phyloP scores from a whole-genome alignment of 2,888 invertebrate genomes.

The Hydropsyche betteni region DNA sequence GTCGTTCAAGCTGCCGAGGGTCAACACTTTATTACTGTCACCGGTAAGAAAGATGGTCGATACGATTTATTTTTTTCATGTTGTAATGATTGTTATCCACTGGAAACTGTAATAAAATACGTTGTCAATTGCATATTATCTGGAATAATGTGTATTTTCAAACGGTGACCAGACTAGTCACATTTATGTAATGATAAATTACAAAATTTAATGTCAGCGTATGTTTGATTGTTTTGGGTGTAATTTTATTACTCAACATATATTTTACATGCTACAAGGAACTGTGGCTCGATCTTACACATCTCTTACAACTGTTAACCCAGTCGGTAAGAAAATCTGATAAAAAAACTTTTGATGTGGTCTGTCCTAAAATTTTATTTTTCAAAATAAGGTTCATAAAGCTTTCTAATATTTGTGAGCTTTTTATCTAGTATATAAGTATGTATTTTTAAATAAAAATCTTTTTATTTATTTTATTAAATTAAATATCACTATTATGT shows the following conservation, averaged over 20 bases:
- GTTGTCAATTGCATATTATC: constrained; percentile 17
- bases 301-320: constrained; percentile 66
- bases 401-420: constrained; percentile 49
- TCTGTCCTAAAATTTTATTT: constrained; percentile 45
- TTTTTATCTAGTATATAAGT: constrained; percentile 36
- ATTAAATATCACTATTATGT: no score
- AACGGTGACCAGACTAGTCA: no score
- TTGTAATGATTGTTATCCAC: not conserved
- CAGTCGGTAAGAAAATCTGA: constrained; percentile 61
- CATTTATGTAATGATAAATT: not conserved
- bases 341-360: constrained; percentile 1
- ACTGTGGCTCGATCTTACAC: constrained; percentile 66
- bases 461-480: no score
- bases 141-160: not conserved
- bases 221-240: constrained; percentile 13
- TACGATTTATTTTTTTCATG: not conserved
- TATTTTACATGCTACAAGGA: constrained; percentile 58
- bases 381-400: constrained; percentile 1
- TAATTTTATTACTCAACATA: constrained; percentile 30
- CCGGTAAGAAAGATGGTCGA: constrained; percentile 64
- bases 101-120: not conserved
- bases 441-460: no score
- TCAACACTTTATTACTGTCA: constrained; percentile 76
- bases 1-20: constrained; percentile 57
- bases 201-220: not conserved